Evolutionary conservation across 2,797 vertebrate species (phyloP), one percentile per base, ranked within the genome.

Genomic region (Menidia menidia): DNA sequence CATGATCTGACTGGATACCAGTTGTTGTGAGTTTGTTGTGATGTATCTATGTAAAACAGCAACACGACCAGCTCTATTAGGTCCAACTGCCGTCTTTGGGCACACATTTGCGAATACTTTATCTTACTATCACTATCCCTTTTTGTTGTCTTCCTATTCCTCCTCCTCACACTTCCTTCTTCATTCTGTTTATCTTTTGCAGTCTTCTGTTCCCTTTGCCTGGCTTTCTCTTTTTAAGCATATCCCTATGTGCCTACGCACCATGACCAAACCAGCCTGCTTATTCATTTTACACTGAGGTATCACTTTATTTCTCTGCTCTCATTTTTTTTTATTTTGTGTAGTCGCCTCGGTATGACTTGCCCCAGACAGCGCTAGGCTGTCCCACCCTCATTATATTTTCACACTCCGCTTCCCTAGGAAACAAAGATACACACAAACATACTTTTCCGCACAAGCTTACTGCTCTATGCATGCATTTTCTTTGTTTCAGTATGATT

Each of bases 371-470:
- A 85, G 82, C 57, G 68, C 75, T 53, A 74, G 54, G 62, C 77
- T 63, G 83, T 92, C 92, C 87, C 87, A 90, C 86, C 76, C 86
- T 93, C 91, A 93, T 93, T 93, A 93, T 93, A 92, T 93, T 92
- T 93, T 93, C 92, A 93, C 92, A 92, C 91, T 91, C 78, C 4
- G 50, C 86, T 89, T 81, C 86, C 66, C 66, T 64, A 77, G 72
- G 80, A 89, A 69, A 84, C 70, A 71, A 56, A 74, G 33, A 78
- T 57, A 63, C 69, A 66, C 80, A 72, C 64, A 70, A 51, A 50
- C 42, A 48, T 64, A 63, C 63, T 58, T 63, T 47, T 66, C 41
- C 5, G 12, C 67, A 30, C 81, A 64, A 65, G 73, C 62, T 15
- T 15, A 32, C 48, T 16, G 11, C 13, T 15, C 51, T 59, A 14